Evolutionary conservation across 2,797 vertebrate genomes (phyloP), one percentile per base, ranked within the genome.

Genomic region (Phataginus tetradactyla): DNA sequence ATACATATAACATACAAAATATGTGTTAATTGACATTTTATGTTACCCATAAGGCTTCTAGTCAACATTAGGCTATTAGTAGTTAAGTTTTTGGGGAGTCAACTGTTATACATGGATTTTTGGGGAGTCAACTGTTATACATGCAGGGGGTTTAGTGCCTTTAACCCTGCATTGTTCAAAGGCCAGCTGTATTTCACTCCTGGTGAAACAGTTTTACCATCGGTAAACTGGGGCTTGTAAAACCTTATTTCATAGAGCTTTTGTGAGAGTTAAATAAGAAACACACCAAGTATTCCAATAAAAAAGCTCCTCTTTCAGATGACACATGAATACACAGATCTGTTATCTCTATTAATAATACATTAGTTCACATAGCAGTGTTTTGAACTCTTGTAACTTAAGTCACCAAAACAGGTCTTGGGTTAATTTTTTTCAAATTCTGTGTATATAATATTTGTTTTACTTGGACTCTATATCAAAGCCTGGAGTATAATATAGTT

Each of bases 251-350:
- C 68, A 64, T 2, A 63, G 10, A 23, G 37, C 13, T 71, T 90
- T 84, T 45, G 59, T 86, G 74, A 91, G 21, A 49, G n/a, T 78
- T 92, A 84, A 80, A 81, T 79, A 29, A 92, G 79, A 92, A 94
- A 68, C 32, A 84, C 71, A 57, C 15, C 15, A 79, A 83, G 49
- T 20, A 91, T 53, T 5, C n/a, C 18, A 66, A 71, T 32, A n/a
- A 64, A 63, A 94, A 91, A 25, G 1, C 10, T 78, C 29, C n/a
- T 34, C 45, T 86, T 87, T 68, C 59, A 89, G 59, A 42, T 92
- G 72, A 81, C 32, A 85, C 34, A 9, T 34, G 18, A 78, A 53
- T 23, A 51, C 32, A 34, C 20, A 88, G 15, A 29, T 85, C 23
- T 59, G 42, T 45, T 57, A 61, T 84, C 66, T 84, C 20, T 92